Percentiles rank a stretch among this genome's conserved stretches.
These are phyloP conservation scores for Bacillus rossius DNA, from an alignment of 1,140 invertebrate species.

Conservation along the genomic window DNA sequence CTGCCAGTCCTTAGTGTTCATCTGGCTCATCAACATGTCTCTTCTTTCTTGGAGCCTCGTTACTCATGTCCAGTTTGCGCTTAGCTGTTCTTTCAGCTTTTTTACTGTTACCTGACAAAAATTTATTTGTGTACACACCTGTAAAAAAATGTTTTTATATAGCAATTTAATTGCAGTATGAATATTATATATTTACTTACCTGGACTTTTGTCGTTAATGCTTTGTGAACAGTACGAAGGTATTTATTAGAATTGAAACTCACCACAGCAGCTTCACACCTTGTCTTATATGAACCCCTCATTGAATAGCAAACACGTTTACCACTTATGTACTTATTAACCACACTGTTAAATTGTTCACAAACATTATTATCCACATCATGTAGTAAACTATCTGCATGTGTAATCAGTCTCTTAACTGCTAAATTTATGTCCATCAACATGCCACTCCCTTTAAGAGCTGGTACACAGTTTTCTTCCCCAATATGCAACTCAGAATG, in stretches of 20 bases:
- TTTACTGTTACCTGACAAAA: background rate
- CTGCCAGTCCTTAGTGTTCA: background rate
- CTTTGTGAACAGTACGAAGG: slow-evolving; percentile 2
- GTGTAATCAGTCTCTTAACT: background rate
- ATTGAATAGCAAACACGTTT: slow-evolving; percentile 35
- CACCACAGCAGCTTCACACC: slow-evolving; percentile 29
- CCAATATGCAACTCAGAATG: slow-evolving; percentile 4
- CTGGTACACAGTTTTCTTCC: slow-evolving; percentile 24
- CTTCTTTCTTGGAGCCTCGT: background rate
- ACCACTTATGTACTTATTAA: slow-evolving; percentile 35
- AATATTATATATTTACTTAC: background rate
- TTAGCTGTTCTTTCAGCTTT: background rate
- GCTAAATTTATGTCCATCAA: background rate
- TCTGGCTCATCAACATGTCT: background rate
- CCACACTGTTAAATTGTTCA: slow-evolving; percentile 36
- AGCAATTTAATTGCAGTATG: background rate
- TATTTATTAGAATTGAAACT: slow-evolving; percentile 7
- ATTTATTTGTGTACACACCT: background rate
- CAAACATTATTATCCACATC: slow-evolving; percentile 39
- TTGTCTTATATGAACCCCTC: slow-evolving; percentile 27
- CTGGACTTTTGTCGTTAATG: background rate
- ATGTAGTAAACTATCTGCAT: slow-evolving; percentile 29
- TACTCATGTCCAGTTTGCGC: background rate
- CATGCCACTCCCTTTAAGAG: slow-evolving; percentile 14
- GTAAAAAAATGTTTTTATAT: background rate